Conservation (phyloP, 2,797 vertebrate genomes). For the Protonibea diacanthus region DNA sequence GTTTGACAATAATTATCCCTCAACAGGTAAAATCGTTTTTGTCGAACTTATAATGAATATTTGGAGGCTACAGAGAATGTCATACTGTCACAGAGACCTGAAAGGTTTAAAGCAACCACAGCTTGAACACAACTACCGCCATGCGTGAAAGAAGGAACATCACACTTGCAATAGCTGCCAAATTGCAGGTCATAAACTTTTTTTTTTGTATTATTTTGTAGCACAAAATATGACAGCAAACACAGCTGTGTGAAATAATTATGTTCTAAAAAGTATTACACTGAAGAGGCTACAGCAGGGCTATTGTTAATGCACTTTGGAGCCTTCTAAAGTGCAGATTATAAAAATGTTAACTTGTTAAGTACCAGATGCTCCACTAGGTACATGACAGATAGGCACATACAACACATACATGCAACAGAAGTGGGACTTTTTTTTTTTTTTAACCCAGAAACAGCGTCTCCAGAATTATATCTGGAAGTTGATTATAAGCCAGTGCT, state of each 20-base stretch:
- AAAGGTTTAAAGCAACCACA: neutral
- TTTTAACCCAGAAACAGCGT: neutral
- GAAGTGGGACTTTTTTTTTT: neutral
- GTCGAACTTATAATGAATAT: neutral
- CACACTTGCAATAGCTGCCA: neutral
- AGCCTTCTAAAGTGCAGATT: constrained; percentile 50
- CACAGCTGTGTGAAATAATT: constrained; percentile 15
- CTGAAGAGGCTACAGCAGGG: constrained; percentile 13
- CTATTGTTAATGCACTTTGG: constrained; percentile 11
- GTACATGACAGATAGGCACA: constrained; percentile 17
- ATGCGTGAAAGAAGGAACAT: neutral
- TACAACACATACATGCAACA: neutral
- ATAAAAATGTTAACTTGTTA: constrained; percentile 46
- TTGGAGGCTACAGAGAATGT: neutral
- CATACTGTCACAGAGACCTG: neutral
- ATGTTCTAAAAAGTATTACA: neutral
- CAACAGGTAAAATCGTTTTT: neutral
- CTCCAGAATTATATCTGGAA: neutral
- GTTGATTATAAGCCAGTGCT: neutral
- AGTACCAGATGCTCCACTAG: constrained; percentile 48
- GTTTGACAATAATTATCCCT: neutral
- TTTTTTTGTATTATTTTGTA: neutral
- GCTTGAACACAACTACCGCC: neutral
- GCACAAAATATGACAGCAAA: constrained; percentile 10
- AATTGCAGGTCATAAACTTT: neutral